A percentile compares a stretch with the other conserved stretches of the same genome.
Evolutionary conservation across 1,140 invertebrate genomes (phyloP).

Genomic region (Bombus pascuorum): DNA sequence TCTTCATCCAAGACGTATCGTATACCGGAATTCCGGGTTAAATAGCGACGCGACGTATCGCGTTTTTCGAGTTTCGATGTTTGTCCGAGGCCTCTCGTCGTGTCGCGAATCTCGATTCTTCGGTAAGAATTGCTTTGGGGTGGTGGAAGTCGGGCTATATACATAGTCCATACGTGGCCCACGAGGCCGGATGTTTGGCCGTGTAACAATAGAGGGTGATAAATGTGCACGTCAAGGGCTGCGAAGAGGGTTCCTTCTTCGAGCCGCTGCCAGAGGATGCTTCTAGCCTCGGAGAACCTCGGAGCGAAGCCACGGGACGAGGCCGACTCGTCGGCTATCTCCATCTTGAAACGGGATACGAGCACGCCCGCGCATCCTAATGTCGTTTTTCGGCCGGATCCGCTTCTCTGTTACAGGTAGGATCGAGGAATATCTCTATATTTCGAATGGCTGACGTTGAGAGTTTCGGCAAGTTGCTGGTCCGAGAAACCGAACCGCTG

Average conservation of each 20-base stretch:
- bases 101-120: slow-evolving; percentile 75
- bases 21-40: no score
- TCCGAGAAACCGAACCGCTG: neutral
- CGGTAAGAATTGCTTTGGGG: slow-evolving; percentile 16
- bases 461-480: slow-evolving; percentile 2
- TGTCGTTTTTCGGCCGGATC: slow-evolving; percentile 66
- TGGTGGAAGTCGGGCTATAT: slow-evolving; percentile 25
- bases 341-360: slow-evolving; percentile 81
- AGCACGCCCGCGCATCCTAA: slow-evolving; percentile 77
- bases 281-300: slow-evolving; percentile 54
- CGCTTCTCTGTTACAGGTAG: slow-evolving; percentile 38
- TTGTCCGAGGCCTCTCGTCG: slow-evolving; percentile 12
- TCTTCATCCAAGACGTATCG: no score
- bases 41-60: neutral
- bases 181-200: slow-evolving; percentile 77
- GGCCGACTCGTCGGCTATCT: slow-evolving; percentile 70
- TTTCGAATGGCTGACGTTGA: neutral
- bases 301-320: slow-evolving; percentile 58
- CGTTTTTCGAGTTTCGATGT: slow-evolving; percentile 3
- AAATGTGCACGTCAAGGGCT: slow-evolving; percentile 76
- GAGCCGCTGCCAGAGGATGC: slow-evolving; percentile 61
- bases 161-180: slow-evolving; percentile 60
- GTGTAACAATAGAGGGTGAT: slow-evolving; percentile 78
- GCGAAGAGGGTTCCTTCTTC: slow-evolving; percentile 72
- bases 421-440: slow-evolving; percentile 30